phyloP scores from a whole-genome alignment of 2,797 vertebrate genomes.

The Smutsia gigantea region DNA sequence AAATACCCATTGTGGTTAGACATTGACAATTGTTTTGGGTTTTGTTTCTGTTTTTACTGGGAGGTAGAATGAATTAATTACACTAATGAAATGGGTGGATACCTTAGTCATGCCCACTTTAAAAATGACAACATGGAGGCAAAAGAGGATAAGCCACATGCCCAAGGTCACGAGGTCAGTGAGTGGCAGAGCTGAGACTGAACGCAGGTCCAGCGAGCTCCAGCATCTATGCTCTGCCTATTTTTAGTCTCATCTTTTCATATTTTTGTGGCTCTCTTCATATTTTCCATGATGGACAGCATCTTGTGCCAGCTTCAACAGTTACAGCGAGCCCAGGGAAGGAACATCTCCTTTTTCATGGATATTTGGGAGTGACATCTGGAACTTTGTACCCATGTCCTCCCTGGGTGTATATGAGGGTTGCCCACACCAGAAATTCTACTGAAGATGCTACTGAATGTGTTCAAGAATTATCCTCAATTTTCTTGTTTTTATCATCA shows the following conservation, averaged over 20 bases:
- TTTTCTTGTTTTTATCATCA: background rate
- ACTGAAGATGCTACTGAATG: background rate
- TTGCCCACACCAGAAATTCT: background rate
- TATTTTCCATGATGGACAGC: background rate
- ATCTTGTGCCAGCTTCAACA: background rate
- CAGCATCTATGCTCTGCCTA: background rate
- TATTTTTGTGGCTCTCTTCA: background rate
- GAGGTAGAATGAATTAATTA: background rate
- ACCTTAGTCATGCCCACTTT: background rate
- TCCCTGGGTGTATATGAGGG: fast-evolving
- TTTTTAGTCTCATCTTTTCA: too few relatives aligned
- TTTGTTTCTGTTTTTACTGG: background rate
- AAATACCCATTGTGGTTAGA: background rate
- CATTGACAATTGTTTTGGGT: background rate
- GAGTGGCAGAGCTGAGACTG: background rate
- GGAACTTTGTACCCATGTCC: background rate
- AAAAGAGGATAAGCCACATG: background rate
- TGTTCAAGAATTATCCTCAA: background rate
- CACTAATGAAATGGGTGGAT: background rate
- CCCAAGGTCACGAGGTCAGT: background rate
- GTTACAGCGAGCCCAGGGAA: background rate
- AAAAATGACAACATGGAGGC: background rate
- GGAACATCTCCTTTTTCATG: background rate
- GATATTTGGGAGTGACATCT: background rate
- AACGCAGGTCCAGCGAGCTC: background rate